Evolutionary conservation across 2,797 vertebrate genomes (phyloP).

Genomic region (Eurystomus glaucurus): DNA sequence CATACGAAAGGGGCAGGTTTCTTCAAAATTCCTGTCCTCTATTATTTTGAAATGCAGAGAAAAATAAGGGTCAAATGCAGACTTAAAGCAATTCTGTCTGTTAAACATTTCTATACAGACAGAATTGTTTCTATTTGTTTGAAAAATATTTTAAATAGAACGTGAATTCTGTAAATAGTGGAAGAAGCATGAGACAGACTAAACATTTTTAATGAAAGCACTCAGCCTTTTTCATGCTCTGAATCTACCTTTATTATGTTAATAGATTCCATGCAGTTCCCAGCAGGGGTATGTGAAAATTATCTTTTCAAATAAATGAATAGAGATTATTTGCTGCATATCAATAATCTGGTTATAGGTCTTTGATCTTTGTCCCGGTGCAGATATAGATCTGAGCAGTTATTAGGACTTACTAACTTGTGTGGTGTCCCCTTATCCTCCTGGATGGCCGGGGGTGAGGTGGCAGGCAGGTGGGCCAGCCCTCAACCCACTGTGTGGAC

Average conservation of each 20-base stretch:
- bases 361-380: slow-evolving; percentile 18
- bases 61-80: not conserved
- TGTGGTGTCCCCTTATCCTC: not conserved
- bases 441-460: not conserved
- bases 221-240: slow-evolving; percentile 8
- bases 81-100: not conserved
- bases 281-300: slow-evolving; percentile 24
- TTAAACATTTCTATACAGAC: not conserved
- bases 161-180: not conserved
- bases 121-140: slow-evolving; percentile 15
- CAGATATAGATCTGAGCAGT: not conserved
- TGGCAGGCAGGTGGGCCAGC: not conserved
- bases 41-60: not conserved
- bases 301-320: slow-evolving; percentile 38
- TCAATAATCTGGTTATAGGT: slow-evolving; percentile 40
- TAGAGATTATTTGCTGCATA: slow-evolving; percentile 32
- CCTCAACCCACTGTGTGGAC: not conserved
- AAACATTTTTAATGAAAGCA: slow-evolving; percentile 13
- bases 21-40: not conserved
- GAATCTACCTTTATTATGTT: slow-evolving; percentile 56
- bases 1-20: not conserved
- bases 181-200: not conserved
- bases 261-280: slow-evolving; percentile 32
- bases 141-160: not conserved
- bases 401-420: not conserved